Conservation (phyloP, 1,140 invertebrate genomes). For the Ceratoteleas bidentatus region DNA sequence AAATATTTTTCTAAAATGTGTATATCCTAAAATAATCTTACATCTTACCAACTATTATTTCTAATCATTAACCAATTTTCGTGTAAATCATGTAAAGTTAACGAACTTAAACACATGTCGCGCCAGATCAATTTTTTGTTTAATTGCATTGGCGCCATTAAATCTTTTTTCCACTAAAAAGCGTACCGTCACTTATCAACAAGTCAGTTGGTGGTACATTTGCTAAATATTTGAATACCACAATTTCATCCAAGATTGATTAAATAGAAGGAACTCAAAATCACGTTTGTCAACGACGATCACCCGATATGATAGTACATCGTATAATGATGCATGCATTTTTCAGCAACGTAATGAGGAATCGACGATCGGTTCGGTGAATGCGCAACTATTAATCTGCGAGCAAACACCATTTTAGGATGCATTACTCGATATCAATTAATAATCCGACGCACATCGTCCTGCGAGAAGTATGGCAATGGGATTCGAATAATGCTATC, state of each 20-base stretch:
- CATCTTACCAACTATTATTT: too few species aligned
- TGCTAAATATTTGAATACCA: slow-evolving; percentile 54
- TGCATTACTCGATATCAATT: neutral
- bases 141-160: slow-evolving; percentile 29
- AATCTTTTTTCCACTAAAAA: slow-evolving; percentile 24
- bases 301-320: slow-evolving; percentile 48
- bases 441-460: neutral
- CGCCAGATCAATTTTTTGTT: slow-evolving; percentile 46
- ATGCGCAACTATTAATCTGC: neutral
- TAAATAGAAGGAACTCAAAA: slow-evolving; percentile 48
- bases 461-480: neutral
- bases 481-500: neutral
- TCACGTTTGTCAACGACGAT: slow-evolving; percentile 42
- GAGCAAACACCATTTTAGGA: neutral
- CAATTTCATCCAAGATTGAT: slow-evolving; percentile 46
- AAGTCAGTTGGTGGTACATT: slow-evolving; percentile 55
- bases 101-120: slow-evolving; percentile 35
- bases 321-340: slow-evolving; percentile 43
- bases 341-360: slow-evolving; percentile 20
- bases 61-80: too few species aligned
- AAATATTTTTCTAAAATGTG: neutral
- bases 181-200: slow-evolving; percentile 33
- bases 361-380: slow-evolving; percentile 16
- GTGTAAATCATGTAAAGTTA: slow-evolving; percentile 28
- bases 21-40: too few species aligned